Base-by-base conservation (phyloP, 2,888 invertebrate species). In the Sesia apiformis region DNA sequence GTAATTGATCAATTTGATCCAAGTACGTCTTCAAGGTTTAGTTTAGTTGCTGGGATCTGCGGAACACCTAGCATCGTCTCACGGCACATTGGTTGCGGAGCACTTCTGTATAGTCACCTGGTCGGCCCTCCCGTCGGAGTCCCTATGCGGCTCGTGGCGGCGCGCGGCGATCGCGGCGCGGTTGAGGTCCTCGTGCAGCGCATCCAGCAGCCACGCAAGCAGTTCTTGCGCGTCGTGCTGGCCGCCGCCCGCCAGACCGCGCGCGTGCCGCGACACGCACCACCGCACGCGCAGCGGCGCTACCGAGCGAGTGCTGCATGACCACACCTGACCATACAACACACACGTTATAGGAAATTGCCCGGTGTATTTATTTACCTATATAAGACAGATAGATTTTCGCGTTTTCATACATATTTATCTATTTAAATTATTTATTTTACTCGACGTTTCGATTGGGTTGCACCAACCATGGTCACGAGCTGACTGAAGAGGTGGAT, bases 191-290 rank as follows among this genome's bases (percentile, higher is more conserved):
- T 97, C 97, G 83, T 98, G 97, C 63, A 98, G 90, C 53, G 96
- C 94, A 87, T 98, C 97, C 66, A 98, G 89, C 62, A 98, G 88
- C 93, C 97, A 97, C 53, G 97, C 96, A 41, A 98, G 91, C 63
- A 98, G 90, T 86, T 98, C 97, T 91, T 96, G 97, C 54, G 97
- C 96, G 90, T 98, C 97, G 84, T 98, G 97, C 84, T 98, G 98
- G 6, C 96, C 96, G 63, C 96, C 96, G 59, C 96, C 96, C 62
- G 93, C 94, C 76, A 98, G 95, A 64, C 94, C 92, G 42, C 96
- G 95, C 55, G 96, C 96, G 86, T 95, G 94, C 70, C 95, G 95
- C 40, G 94, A 93, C 63, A 98, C 96, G 66, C 96, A 95, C 91
- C 94, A 94, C 55, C 94, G 90, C 63, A 97, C 91, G 82, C 96